Percentiles rank a stretch among this genome's conserved stretches.
Conservation (phyloP, 2,113 vertebrate species). For the Montifringilla adamsi region DNA sequence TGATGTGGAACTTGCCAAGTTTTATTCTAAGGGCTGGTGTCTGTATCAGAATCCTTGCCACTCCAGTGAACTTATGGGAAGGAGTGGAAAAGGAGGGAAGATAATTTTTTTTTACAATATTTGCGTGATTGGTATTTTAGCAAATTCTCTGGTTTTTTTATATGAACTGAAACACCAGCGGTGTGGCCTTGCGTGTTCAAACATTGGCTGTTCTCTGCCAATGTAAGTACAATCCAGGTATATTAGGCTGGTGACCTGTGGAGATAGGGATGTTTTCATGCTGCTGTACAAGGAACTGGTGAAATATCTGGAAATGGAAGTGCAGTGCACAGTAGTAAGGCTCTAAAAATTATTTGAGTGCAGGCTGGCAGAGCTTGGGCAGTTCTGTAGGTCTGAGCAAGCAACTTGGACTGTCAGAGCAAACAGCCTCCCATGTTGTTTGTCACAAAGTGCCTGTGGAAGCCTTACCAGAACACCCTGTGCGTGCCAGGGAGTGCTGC, state of each 20-base stretch:
- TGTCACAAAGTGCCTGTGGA: background rate
- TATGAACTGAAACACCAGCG: background rate
- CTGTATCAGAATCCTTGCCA: background rate
- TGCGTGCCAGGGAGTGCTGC: too few relatives aligned
- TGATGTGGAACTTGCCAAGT: background rate
- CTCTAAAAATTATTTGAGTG: background rate
- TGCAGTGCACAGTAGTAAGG: background rate
- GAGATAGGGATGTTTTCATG: background rate
- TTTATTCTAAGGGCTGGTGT: background rate
- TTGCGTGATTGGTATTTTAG: background rate
- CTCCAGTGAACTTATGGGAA: background rate
- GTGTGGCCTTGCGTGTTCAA: background rate
- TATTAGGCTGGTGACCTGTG: background rate
- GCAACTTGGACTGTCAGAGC: background rate
- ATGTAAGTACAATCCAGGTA: background rate
- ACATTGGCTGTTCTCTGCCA: background rate
- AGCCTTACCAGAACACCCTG: background rate
- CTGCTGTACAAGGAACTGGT: background rate
- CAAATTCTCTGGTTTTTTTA: background rate
- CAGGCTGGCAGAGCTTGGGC: background rate
- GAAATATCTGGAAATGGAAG: background rate
- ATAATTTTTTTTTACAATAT: background rate
- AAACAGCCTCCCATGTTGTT: background rate
- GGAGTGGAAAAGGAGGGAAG: background rate
- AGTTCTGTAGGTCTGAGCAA: background rate